Conservation (phyloP, 2,888 invertebrate species). For the Campoletis raptor region DNA sequence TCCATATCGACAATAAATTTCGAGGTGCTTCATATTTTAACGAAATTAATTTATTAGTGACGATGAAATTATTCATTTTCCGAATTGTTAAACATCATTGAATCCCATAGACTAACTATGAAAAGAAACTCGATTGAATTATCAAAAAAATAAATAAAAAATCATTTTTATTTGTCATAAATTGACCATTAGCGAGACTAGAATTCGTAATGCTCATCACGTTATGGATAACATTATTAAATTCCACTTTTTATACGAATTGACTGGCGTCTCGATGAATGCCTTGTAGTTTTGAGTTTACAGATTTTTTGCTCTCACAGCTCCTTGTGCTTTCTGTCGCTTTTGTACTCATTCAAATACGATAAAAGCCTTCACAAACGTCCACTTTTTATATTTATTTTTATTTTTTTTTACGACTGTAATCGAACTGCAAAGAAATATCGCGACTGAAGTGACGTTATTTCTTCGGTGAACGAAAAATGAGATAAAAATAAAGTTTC, state of each 20-base stretch:
- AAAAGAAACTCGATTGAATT: neutral
- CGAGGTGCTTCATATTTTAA: neutral
- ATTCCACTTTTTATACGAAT: neutral
- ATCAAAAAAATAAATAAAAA: neutral
- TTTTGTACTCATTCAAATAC: neutral
- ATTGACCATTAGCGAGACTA: no score
- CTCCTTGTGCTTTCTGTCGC: neutral
- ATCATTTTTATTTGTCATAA: neutral
- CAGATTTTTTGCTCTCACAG: neutral
- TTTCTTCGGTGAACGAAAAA: slow-evolving; percentile 18
- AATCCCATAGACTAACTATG: neutral
- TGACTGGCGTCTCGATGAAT: neutral
- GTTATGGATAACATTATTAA: neutral
- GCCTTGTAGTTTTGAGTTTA: neutral
- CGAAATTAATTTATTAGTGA: neutral
- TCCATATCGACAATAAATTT: neutral
- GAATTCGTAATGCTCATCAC: neutral
- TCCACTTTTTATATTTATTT: slow-evolving; percentile 1
- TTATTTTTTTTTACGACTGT: neutral
- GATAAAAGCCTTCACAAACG: slow-evolving; percentile 14
- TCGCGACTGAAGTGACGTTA: slow-evolving; percentile 1
- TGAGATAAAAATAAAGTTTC: slow-evolving; percentile 17
- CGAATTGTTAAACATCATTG: neutral
- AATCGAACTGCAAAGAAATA: slow-evolving; percentile 21
- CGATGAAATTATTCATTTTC: neutral